Evolutionary conservation across 2,888 invertebrate species (phyloP).

Genomic region (Dione vanillae): DNA sequence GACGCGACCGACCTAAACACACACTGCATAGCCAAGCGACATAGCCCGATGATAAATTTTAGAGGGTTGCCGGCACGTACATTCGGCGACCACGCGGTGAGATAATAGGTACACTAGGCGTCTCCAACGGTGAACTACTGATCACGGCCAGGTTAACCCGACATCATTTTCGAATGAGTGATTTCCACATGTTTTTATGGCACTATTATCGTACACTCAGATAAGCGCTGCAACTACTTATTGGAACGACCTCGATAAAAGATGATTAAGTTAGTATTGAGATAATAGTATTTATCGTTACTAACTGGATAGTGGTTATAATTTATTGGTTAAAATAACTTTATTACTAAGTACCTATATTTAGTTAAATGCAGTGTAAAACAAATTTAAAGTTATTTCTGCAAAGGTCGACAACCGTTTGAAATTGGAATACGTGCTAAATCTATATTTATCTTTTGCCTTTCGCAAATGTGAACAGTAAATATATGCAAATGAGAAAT

Average conservation of each 20-base stretch:
- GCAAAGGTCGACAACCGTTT: conserved; percentile 57
- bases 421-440: conserved; percentile 43
- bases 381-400: conserved; percentile 48
- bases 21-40: conserved; percentile 63
- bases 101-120: conserved; percentile 69
- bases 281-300: conserved; percentile 29
- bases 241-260: conserved; percentile 45
- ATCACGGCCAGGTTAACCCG: conserved; percentile 65
- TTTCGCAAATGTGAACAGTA: neutral
- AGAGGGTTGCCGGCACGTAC: conserved; percentile 69
- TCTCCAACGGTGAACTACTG: conserved; percentile 57
- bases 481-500: conserved; percentile 3
- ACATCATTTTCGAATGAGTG: conserved; percentile 61
- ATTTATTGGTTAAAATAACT: neutral
- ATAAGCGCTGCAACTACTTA: conserved; percentile 43
- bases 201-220: conserved; percentile 36
- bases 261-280: conserved; percentile 32
- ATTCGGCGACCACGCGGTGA: conserved; percentile 70
- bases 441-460: conserved; percentile 43
- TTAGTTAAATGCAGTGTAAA: neutral
- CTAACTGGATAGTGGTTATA: conserved; percentile 22
- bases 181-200: conserved; percentile 57
- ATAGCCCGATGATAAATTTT: conserved; percentile 70
- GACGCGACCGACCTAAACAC: conserved; percentile 67
- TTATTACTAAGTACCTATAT: neutral